Conservation (phyloP, 2,113 vertebrate species). For the Asarcornis scutulata region DNA sequence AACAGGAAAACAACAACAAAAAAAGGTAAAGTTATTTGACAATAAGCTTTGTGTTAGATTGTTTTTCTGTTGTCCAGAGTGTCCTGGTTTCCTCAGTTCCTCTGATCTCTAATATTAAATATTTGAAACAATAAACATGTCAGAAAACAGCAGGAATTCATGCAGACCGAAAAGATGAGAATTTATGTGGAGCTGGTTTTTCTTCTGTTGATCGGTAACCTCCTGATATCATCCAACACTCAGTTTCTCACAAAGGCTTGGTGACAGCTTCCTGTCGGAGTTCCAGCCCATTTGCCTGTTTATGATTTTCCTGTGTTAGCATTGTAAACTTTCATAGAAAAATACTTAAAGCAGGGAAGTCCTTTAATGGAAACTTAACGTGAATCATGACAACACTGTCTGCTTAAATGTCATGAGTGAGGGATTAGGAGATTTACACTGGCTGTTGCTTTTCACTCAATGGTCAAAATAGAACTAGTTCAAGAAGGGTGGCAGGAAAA, state of each 20-base stretch:
- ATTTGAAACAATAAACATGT: background rate
- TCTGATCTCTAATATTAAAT: background rate
- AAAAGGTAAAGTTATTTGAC: background rate
- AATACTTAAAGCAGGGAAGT: background rate
- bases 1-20: background rate
- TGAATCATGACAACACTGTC: accelerated
- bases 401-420: conserved; percentile 7
- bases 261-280: background rate
- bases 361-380: background rate
- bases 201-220: background rate
- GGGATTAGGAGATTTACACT: background rate
- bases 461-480: conserved; percentile 3
- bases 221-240: background rate
- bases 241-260: background rate
- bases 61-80: background rate
- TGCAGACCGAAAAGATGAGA: background rate
- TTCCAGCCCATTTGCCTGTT: background rate
- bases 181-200: background rate
- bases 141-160: background rate
- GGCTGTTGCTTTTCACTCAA: background rate
- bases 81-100: background rate
- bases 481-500: conserved; percentile 44
- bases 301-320: background rate
- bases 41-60: background rate
- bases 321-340: background rate